Base-by-base conservation (phyloP, 2,113 vertebrate genomes). In the Cromileptes altivelis region DNA sequence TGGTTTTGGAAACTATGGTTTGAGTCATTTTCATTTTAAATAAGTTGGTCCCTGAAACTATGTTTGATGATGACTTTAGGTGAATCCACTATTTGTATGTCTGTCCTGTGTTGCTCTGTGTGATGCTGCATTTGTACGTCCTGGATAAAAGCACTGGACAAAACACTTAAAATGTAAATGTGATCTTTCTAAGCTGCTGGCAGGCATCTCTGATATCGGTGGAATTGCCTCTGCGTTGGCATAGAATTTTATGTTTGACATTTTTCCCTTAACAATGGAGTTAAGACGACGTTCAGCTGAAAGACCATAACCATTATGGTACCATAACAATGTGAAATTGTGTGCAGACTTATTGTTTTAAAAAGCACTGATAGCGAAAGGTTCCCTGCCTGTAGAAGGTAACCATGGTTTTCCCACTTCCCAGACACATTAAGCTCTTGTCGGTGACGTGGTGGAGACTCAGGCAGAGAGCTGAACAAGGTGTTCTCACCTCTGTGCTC, bases 121-220 rank as follows among this genome's bases (percentile, higher is more conserved):
- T 23, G 17, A 72, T 80, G 27, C 45, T 55, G 60, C n/a, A n/a
- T 62, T 77, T 7, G 40, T 30, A 23, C 40, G 1, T 82, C 27
- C 72, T 42, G 87, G 81, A 62, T 75, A 80, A 80, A 8, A 68
- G 49, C 25, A 52, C 21, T 13, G n/a, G 37, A 60, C 47, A 60
- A 85, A 83, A 79, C 78, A 57, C 81, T 88, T 85, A 83, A 82
- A 84, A 89, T 89, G 89, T 83, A 83, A 88, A 91, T 89, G 79
- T 55, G 73, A 85, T 89, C 78, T 88, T 89, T 75, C 72, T 49
- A 52, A 62, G 76, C 65, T 53, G 75, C 83, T 78, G 83, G 30
- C 70, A 77, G 81, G 52, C 79, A 45, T 86, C 42, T 77, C 50
- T 61, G 64, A 85, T 85, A 60, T 67, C 17, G 3, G 18, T 68